phyloP scores from a whole-genome alignment of 2,888 invertebrate genomes.

The Erpobdella octoculata region DNA sequence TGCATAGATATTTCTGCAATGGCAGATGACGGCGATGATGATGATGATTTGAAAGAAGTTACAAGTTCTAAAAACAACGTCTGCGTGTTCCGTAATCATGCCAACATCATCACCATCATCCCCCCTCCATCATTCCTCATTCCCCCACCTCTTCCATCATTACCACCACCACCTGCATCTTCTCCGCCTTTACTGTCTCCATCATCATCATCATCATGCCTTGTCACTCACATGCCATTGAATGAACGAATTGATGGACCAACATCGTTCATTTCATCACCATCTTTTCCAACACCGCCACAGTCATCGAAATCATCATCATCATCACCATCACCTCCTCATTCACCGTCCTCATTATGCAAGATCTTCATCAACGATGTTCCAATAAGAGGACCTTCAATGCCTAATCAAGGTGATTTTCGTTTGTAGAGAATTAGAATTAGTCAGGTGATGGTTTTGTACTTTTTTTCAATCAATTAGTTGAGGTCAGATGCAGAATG shows the following conservation, averaged over 20 bases:
- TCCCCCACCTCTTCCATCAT: background rate
- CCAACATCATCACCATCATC: background rate
- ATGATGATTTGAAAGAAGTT: background rate
- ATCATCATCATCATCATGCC: background rate
- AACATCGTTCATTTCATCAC: background rate
- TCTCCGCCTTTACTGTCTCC: background rate
- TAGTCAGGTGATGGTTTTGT: background rate
- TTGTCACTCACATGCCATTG: too few species aligned
- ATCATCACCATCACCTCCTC: background rate
- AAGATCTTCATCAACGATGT: background rate
- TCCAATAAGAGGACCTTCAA: background rate
- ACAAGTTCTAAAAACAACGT: background rate
- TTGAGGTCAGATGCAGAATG: too few species aligned
- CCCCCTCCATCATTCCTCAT: background rate
- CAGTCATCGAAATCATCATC: conserved; percentile 12
- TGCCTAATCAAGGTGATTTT: conserved; percentile 4
- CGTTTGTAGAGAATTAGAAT: too few species aligned
- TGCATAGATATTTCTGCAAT: background rate
- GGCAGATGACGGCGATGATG: background rate
- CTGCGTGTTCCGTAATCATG: background rate
- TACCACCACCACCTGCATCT: conserved; percentile 7
- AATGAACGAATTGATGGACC: too few species aligned
- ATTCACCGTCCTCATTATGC: background rate
- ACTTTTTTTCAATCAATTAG: background rate
- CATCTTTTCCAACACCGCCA: background rate